Percentiles rank a stretch among this genome's conserved stretches.
Evolutionary conservation across 2,113 vertebrate species (phyloP).

Genomic region (Ailurus styani): DNA sequence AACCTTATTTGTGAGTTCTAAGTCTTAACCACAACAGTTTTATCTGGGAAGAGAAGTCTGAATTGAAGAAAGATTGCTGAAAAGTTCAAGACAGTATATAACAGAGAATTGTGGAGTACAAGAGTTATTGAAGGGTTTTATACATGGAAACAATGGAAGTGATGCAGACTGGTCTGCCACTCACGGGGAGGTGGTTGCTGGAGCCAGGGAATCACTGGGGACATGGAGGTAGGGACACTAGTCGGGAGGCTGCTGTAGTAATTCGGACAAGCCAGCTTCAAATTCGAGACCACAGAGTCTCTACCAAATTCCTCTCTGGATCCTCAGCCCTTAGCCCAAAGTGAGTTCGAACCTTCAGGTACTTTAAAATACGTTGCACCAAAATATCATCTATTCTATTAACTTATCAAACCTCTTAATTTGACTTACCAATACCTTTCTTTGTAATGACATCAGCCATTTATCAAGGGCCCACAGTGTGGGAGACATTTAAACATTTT

Average conservation of each 20-base stretch:
- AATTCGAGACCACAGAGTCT: background rate
- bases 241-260: background rate
- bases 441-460: background rate
- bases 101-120: background rate
- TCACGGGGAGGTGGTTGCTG: background rate
- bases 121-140: background rate
- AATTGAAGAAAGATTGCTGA: background rate
- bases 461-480: background rate
- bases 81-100: background rate
- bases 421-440: slow-evolving; percentile 14
- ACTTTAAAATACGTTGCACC: background rate
- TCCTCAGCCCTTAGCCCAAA: background rate
- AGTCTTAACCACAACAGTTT: background rate
- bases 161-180: background rate
- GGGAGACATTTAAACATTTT: background rate
- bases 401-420: background rate
- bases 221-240: background rate
- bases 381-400: slow-evolving; percentile 1
- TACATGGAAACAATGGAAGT: background rate
- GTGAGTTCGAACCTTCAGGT: background rate
- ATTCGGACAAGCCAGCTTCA: background rate
- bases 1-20: slow-evolving; percentile 17
- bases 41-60: background rate
- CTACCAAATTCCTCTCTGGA: background rate
- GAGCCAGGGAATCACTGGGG: background rate